These are phyloP conservation scores for Ptychobarbus kaznakovi DNA, from an alignment of 2,797 vertebrate species.

Conservation along the genomic window DNA sequence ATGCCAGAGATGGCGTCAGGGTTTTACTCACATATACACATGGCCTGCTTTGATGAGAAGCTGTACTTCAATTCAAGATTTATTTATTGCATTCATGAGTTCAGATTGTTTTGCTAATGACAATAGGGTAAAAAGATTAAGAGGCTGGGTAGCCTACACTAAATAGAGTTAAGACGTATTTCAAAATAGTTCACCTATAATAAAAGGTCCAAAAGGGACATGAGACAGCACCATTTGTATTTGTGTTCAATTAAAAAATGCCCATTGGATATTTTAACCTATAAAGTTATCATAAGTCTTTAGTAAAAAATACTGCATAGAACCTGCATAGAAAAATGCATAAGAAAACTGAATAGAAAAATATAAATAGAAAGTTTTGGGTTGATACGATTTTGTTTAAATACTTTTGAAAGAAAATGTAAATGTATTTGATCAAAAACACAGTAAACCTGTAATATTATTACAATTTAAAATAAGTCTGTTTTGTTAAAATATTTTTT, in stretches of 20 bases:
- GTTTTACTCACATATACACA: constrained; percentile 26
- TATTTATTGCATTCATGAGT: background rate
- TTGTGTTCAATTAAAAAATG: background rate
- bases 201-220: background rate
- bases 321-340: too few relatives aligned
- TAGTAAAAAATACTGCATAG: too few relatives aligned
- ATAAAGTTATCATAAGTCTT: background rate
- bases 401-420: background rate
- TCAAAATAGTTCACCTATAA: background rate
- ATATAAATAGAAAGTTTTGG: too few relatives aligned
- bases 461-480: background rate
- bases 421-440: background rate
- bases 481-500: background rate
- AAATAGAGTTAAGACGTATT: background rate
- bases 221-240: background rate
- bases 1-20: constrained; percentile 59
- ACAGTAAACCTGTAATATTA: background rate
- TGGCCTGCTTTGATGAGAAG: constrained; percentile 5
- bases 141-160: background rate
- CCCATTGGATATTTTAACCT: background rate
- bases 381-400: too few relatives aligned
- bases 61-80: background rate
- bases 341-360: too few relatives aligned
- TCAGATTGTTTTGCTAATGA: background rate
- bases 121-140: background rate